These are phyloP conservation scores for Bryconaethiops microstoma DNA, from an alignment of 2,797 vertebrate species.

Conservation along the genomic window DNA sequence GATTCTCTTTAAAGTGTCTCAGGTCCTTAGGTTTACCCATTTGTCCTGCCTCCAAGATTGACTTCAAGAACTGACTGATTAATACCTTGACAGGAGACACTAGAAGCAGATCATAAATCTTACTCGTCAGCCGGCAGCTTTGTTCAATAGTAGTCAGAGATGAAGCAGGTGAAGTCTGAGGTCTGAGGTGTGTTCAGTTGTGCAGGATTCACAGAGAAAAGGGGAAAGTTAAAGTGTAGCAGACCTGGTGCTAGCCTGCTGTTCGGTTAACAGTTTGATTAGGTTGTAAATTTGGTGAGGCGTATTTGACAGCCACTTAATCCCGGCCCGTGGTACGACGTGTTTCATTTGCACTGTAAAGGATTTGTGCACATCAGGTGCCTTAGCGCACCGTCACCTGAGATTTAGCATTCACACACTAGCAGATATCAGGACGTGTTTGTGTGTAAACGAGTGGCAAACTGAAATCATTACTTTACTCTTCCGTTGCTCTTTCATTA, in stretches of 20 bases:
- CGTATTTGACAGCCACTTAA: constrained; percentile 65
- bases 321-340: constrained; percentile 60
- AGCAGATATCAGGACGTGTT: background rate
- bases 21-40: no score
- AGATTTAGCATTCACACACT: constrained; percentile 66
- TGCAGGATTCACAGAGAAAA: background rate
- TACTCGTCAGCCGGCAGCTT: background rate
- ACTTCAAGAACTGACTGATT: no score
- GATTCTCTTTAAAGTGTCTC: no score
- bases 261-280: constrained; percentile 64
- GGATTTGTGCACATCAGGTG: constrained; percentile 75
- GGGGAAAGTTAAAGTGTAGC: background rate
- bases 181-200: background rate
- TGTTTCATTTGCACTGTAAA: constrained; percentile 75
- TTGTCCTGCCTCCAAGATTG: no score
- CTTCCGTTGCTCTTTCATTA: no score
- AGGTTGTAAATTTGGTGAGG: constrained; percentile 64
- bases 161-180: no score
- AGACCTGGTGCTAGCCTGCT: constrained; percentile 18
- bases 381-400: constrained; percentile 73
- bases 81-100: no score
- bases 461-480: background rate
- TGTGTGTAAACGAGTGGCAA: background rate
- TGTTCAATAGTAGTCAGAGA: background rate
- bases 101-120: no score